Evolutionary conservation across 2,888 invertebrate species (phyloP).

Genomic region (Lasioglossum figueresi): DNA sequence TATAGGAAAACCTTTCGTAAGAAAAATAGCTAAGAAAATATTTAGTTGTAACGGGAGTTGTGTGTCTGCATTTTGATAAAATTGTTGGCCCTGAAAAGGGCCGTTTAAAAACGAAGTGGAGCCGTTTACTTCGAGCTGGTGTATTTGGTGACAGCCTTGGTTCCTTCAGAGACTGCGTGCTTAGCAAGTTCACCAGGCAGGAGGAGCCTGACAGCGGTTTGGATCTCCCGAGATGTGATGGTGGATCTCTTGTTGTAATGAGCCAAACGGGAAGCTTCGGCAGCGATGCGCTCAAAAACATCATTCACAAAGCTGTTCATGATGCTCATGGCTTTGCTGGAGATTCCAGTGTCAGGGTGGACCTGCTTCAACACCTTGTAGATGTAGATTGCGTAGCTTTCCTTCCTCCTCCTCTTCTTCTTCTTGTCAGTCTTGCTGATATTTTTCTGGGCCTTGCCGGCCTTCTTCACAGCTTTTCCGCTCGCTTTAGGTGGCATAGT

Average conservation of each 20-base stretch:
- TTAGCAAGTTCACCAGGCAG: conserved; percentile 90
- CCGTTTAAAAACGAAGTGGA: conserved; percentile 32
- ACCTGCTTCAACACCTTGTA: conserved; percentile 86
- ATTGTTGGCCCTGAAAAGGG: conserved; percentile 66
- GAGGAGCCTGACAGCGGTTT: conserved; percentile 88
- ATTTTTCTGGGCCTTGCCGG: conserved; percentile 86
- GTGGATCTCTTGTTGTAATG: conserved; percentile 85
- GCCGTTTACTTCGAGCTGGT: conserved; percentile 78
- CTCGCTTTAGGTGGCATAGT: conserved; percentile 78
- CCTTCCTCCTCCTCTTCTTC: conserved; percentile 86
- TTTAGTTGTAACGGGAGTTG: not conserved
- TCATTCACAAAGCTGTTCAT: conserved; percentile 69
- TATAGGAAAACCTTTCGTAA: not conserved
- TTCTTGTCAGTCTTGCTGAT: conserved; percentile 87
- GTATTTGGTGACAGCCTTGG: conserved; percentile 87
- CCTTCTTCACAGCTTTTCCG: conserved; percentile 84
- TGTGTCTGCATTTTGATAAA: not conserved
- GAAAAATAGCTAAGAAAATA: not conserved
- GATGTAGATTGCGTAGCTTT: conserved; percentile 84
- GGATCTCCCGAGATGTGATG: conserved; percentile 89
- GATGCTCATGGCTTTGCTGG: conserved; percentile 84
- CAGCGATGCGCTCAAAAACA: conserved; percentile 74
- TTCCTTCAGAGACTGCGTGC: conserved; percentile 89
- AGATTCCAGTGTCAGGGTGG: conserved; percentile 85
- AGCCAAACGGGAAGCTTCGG: conserved; percentile 72